phyloP scores from a whole-genome alignment of 64 coral and sea anemone genomes.

The Pachyseris speciosa region DNA sequence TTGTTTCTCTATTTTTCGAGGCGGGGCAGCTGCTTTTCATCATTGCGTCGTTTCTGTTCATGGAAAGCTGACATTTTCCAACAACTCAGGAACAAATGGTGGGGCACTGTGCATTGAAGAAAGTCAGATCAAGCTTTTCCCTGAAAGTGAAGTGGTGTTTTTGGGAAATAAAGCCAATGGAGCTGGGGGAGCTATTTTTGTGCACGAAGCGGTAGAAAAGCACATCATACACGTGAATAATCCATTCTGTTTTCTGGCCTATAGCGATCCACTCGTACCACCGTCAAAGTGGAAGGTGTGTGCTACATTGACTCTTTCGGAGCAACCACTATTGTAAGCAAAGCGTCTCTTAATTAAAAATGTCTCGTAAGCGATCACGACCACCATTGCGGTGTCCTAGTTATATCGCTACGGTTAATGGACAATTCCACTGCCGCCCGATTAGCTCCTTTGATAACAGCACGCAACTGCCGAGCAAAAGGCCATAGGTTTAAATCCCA shows the following conservation, averaged over 20 bases:
- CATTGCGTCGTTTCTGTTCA: constrained; percentile 53
- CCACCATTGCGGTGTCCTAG: too few relatives aligned
- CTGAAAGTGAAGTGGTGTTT: constrained; percentile 65
- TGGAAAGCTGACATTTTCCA: constrained; percentile 51
- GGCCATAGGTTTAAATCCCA: too few relatives aligned
- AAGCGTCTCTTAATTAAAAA: too few relatives aligned
- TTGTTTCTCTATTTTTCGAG: not conserved
- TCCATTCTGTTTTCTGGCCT: constrained; percentile 79
- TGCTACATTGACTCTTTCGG: too few relatives aligned
- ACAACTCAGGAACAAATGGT: constrained; percentile 62
- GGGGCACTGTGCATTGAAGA: constrained; percentile 53
- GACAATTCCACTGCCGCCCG: too few relatives aligned
- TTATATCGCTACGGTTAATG: too few relatives aligned
- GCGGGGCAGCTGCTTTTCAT: constrained; percentile 32
- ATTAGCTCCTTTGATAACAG: too few relatives aligned
- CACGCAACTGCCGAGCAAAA: too few relatives aligned
- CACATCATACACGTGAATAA: constrained; percentile 80
- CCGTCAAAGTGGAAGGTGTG: constrained; percentile 87
- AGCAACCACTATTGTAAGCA: too few relatives aligned
- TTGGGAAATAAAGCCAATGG: constrained; percentile 39
- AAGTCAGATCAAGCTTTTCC: constrained; percentile 72
- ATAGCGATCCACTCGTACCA: constrained; percentile 31
- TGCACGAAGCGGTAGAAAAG: constrained; percentile 9
- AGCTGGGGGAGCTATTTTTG: constrained; percentile 64
- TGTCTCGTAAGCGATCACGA: too few relatives aligned